Conservation (phyloP, 2,113 vertebrate species). For the Propithecus coquereli region DNA sequence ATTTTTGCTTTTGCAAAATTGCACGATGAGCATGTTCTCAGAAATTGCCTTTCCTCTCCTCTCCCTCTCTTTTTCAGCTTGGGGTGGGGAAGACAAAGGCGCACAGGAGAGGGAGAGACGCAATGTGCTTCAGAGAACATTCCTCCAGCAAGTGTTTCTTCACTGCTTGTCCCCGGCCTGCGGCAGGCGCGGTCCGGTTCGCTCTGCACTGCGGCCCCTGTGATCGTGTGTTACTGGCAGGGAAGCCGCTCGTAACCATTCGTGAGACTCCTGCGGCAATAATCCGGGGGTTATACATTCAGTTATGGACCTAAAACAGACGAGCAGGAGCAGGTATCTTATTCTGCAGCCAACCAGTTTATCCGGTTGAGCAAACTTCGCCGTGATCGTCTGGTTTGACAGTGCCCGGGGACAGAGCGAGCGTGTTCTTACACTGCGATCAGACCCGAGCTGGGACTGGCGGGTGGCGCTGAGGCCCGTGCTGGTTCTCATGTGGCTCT, state of each 20-base stretch:
- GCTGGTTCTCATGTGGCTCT: neutral
- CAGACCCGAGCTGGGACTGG: conserved; percentile 25
- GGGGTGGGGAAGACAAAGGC: neutral
- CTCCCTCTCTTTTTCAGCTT: conserved; percentile 41
- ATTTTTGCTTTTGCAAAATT: neutral
- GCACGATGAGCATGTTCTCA: neutral
- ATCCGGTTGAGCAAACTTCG: conserved; percentile 56
- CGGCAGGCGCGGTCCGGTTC: conserved; percentile 34
- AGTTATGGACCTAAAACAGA: conserved; percentile 50
- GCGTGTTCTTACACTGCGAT: conserved; percentile 30
- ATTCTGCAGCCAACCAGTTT: conserved; percentile 47
- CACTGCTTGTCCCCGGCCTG: conserved; percentile 66
- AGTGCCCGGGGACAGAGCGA: neutral
- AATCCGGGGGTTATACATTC: conserved; percentile 43
- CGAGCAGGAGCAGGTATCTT: conserved; percentile 40
- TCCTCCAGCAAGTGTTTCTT: conserved; percentile 41
- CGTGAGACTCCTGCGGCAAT: conserved; percentile 46
- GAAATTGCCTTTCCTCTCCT: conserved; percentile 39
- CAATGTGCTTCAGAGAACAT: neutral
- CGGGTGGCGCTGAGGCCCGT: neutral
- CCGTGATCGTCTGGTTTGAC: conserved; percentile 36
- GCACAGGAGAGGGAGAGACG: neutral
- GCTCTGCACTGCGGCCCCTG: conserved; percentile 55
- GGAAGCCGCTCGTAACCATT: conserved; percentile 69
- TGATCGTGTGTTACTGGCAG: conserved; percentile 65